Evolutionary conservation across 1,140 invertebrate genomes (phyloP).

Genomic region (Monomorium pharaonis): DNA sequence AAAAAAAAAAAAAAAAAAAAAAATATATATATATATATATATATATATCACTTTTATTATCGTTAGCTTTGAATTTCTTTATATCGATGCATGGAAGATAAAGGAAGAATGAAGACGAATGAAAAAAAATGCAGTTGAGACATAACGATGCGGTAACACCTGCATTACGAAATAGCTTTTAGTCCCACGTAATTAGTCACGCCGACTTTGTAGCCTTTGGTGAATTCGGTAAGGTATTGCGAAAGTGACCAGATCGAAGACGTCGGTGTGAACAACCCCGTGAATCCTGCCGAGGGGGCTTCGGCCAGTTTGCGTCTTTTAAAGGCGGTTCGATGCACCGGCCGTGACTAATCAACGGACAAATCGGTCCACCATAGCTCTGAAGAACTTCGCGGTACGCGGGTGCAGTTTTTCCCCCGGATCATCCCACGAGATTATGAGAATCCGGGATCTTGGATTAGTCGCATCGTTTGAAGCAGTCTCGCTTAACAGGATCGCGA

Average conservation of each 20-base stretch:
- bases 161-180: conserved; percentile 13
- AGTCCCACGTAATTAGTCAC: conserved; percentile 13
- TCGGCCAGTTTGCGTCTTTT: conserved; percentile 9
- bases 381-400: conserved; percentile 34
- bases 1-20: too few relatives aligned
- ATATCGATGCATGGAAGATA: neutral
- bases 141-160: neutral
- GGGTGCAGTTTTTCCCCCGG: conserved; percentile 20
- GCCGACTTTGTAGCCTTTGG: neutral
- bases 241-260: conserved; percentile 19
- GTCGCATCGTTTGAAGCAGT: conserved; percentile 56
- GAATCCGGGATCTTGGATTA: conserved; percentile 24
- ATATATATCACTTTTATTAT: neutral
- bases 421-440: conserved; percentile 48
- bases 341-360: conserved; percentile 51
- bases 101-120: neutral
- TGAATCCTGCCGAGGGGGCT: neutral
- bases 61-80: neutral
- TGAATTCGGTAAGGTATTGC: neutral
- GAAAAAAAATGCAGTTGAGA: neutral
- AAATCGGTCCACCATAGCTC: neutral
- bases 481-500: conserved; percentile 55
- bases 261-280: conserved; percentile 16
- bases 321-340: conserved; percentile 14
- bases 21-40: too few relatives aligned